These are phyloP conservation scores for Priocnemis perturbator DNA, from an alignment of 2,888 invertebrate genomes.

Conservation along the genomic window DNA sequence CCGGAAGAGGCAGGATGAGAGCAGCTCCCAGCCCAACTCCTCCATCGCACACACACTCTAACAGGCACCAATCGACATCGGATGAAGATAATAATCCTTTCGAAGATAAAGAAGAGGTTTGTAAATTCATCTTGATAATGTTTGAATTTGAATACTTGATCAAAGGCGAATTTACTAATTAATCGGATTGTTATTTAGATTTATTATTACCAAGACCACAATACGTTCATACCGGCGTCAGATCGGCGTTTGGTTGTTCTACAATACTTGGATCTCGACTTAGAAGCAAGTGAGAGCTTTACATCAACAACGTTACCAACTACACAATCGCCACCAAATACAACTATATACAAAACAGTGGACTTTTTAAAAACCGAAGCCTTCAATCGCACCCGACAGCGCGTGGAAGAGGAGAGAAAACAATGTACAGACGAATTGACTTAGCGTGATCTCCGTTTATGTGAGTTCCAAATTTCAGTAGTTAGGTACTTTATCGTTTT, in stretches of 20 bases:
- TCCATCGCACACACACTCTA: conserved; percentile 63
- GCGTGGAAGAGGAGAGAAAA: conserved; percentile 83
- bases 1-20: conserved; percentile 73
- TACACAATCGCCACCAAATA: conserved; percentile 74
- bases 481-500: too few species aligned
- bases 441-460: conserved; percentile 24
- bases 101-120: conserved; percentile 74
- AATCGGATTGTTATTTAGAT: conserved; percentile 62
- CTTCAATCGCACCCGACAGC: conserved; percentile 89
- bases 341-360: conserved; percentile 90
- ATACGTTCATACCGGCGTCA: conserved; percentile 69
- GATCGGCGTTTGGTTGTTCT: conserved; percentile 74
- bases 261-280: conserved; percentile 92
- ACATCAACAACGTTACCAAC: conserved; percentile 70
- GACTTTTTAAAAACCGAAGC: conserved; percentile 96
- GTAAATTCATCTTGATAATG: conserved; percentile 9
- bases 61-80: conserved; percentile 72
- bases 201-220: conserved; percentile 72
- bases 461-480: neutral
- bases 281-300: conserved; percentile 78
- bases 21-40: conserved; percentile 79
- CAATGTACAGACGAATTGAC: conserved; percentile 72
- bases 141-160: conserved; percentile 4
- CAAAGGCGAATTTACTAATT: neutral
- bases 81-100: conserved; percentile 75